These are phyloP conservation scores for Drosophila micromelanica DNA, from an alignment of 1,140 invertebrate species.

Conservation along the genomic window DNA sequence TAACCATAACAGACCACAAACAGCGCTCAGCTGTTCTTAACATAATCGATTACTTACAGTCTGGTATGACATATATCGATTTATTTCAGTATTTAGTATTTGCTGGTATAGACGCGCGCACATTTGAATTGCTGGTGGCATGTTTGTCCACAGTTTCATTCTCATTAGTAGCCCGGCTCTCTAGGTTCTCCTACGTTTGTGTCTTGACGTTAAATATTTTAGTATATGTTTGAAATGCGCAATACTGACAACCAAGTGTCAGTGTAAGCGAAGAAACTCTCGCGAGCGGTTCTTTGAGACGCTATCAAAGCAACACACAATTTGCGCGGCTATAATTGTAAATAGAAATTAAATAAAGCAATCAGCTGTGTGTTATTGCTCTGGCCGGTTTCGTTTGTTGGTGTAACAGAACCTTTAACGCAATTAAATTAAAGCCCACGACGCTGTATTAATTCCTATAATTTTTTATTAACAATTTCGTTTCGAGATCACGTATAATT, in stretches of 20 bases:
- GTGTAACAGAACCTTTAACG: conserved; percentile 22
- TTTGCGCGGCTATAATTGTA: conserved; percentile 24
- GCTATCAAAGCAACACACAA: conserved; percentile 8
- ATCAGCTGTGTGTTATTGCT: conserved; percentile 7
- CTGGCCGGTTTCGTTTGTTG: conserved; percentile 20
- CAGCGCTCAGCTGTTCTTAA: not conserved
- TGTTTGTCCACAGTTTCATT: conserved; percentile 1
- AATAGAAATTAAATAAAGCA: conserved; percentile 37
- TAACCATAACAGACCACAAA: not conserved
- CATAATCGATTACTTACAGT: not conserved
- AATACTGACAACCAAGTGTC: conserved; percentile 52
- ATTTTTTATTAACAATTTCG: conserved; percentile 66
- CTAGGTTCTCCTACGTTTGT: conserved; percentile 9
- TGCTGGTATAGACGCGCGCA: conserved; percentile 5
- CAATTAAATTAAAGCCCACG: conserved; percentile 29
- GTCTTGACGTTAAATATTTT: conserved; percentile 25
- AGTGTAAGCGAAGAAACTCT: conserved; percentile 59
- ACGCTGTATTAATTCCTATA: conserved; percentile 53
- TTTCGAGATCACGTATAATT: conserved; percentile 65
- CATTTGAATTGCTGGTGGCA: conserved; percentile 18
- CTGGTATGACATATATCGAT: not conserved
- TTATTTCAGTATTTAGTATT: not conserved
- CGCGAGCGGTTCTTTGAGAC: conserved; percentile 46
- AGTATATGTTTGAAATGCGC: conserved; percentile 35
- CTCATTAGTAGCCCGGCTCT: conserved; percentile 7